Evolutionary conservation across 2,888 invertebrate genomes (phyloP).

Genomic region (Cataglyphis cursor): DNA sequence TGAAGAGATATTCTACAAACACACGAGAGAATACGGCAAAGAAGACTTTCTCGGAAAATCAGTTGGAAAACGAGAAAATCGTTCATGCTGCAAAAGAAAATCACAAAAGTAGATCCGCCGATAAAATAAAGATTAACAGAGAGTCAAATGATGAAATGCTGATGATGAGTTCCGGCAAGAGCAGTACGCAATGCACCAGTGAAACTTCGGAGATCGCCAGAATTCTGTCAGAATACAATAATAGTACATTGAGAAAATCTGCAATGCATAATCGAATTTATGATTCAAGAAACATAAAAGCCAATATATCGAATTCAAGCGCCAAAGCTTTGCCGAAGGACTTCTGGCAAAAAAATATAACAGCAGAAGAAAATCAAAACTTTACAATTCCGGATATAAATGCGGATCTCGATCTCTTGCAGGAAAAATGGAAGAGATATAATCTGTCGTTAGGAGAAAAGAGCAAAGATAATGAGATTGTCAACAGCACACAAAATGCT

Average conservation of each 20-base stretch:
- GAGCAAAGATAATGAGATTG: conserved; percentile 46
- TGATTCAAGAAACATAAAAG: conserved; percentile 38
- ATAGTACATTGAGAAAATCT: conserved; percentile 51
- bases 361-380: not conserved
- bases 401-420: conserved; percentile 57
- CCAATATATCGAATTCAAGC: not conserved
- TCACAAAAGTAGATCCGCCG: not conserved
- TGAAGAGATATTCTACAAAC: conserved; percentile 30
- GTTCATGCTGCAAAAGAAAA: conserved; percentile 31
- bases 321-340: not conserved
- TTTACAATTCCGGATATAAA: conserved; percentile 4
- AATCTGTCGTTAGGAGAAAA: conserved; percentile 65
- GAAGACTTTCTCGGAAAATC: conserved; percentile 46
- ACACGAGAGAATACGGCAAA: conserved; percentile 54
- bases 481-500: conserved; percentile 23
- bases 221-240: conserved; percentile 80
- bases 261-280: conserved; percentile 34
- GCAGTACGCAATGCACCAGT: conserved; percentile 58
- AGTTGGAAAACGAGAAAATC: conserved; percentile 40
- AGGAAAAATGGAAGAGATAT: conserved; percentile 70
- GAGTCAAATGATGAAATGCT: not conserved
- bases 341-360: conserved; percentile 10
- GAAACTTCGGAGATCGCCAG: conserved; percentile 78
- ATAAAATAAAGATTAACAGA: conserved; percentile 22
- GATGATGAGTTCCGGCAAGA: conserved; percentile 4